Base-by-base conservation (phyloP, 2,888 invertebrate species). In the Platyscelio sp. region DNA sequence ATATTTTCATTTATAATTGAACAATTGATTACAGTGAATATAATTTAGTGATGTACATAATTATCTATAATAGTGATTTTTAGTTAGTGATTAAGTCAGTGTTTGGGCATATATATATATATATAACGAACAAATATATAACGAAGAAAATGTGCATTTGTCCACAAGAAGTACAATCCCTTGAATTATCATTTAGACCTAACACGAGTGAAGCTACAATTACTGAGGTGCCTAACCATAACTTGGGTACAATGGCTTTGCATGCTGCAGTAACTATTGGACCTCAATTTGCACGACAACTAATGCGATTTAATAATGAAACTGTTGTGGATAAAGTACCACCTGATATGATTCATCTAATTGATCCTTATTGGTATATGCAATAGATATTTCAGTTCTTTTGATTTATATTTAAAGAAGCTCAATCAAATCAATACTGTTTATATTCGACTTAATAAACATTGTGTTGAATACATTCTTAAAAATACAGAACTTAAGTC, bases 251-350 rank as follows among this genome's bases (percentile, higher is more conserved):
- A 5, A 60, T 88, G 71, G 82, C 88, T 22, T n/a, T n/a, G n/a
- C n/a, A n/a, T n/a, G n/a, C n/a, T n/a, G n/a, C n/a, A n/a, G 40
- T 81, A 1, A 61, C 89, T 5, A 58, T 88, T 0, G 92, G 91
- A 54, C 93, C 93, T 11, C 90, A 91, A 27, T 86, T 88, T 65
- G 92, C 92, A 20, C 88, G 90, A 7, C 93, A 92, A 63, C 87
- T 83, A 33, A 92, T 92, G 91, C 87, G 87, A 15, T 92, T 87
- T 61, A 92, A 88, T 61, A 98, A 98, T 94, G 95, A 96, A 91
- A 97, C 97, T 77, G 97, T 98, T 86, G 97, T 97, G 87, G 98
- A 98, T 94, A 97, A 96, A 94, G 91, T 93, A 13, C 95, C 95
- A 60, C 95, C 96, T 43, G 97, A 97, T 51, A 96, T 97, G 96